Evolutionary conservation across 2,113 vertebrate genomes (phyloP).

Genomic region (Mus pahari): DNA sequence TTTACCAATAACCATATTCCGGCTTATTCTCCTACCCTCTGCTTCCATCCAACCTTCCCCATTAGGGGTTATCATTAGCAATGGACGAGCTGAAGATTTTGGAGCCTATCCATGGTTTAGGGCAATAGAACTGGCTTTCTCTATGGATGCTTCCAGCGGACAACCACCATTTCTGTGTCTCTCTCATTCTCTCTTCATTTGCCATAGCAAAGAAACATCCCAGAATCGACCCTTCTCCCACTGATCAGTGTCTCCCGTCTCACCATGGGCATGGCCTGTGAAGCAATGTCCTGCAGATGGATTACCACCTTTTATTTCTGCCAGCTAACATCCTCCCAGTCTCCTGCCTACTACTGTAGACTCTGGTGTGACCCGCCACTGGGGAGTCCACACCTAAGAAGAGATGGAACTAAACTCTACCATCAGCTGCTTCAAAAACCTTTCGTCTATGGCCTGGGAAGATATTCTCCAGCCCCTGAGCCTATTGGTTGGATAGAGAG

Average conservation of each 20-base stretch:
- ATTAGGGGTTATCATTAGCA: constrained; percentile 64
- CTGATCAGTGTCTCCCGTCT: constrained; percentile 50
- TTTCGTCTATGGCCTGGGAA: constrained; percentile 68
- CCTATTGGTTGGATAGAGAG: constrained; percentile 50
- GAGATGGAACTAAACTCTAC: constrained; percentile 65
- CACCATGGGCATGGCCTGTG: background rate
- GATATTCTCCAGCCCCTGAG: constrained; percentile 63
- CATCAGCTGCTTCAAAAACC: constrained; percentile 68
- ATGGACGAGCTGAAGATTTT: constrained; percentile 71
- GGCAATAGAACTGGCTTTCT: constrained; percentile 70
- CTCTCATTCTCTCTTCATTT: constrained; percentile 38
- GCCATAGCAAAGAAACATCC: constrained; percentile 69
- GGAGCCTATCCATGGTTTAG: constrained; percentile 47
- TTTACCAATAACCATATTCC: constrained; percentile 72
- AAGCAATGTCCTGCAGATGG: constrained; percentile 43
- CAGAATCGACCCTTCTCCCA: constrained; percentile 33
- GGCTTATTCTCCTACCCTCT: constrained; percentile 69
- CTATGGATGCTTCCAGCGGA: constrained; percentile 68
- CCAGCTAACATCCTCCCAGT: constrained; percentile 56
- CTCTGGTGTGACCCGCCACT: constrained; percentile 41
- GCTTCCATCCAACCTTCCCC: constrained; percentile 57
- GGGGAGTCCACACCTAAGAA: constrained; percentile 35
- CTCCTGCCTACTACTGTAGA: constrained; percentile 31
- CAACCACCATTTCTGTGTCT: constrained; percentile 52
- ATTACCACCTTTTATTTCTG: constrained; percentile 56